Evolutionary conservation across 1,140 invertebrate genomes (phyloP), one percentile per base, ranked within the genome.

Genomic region (Akabosia matsudoensis): DNA sequence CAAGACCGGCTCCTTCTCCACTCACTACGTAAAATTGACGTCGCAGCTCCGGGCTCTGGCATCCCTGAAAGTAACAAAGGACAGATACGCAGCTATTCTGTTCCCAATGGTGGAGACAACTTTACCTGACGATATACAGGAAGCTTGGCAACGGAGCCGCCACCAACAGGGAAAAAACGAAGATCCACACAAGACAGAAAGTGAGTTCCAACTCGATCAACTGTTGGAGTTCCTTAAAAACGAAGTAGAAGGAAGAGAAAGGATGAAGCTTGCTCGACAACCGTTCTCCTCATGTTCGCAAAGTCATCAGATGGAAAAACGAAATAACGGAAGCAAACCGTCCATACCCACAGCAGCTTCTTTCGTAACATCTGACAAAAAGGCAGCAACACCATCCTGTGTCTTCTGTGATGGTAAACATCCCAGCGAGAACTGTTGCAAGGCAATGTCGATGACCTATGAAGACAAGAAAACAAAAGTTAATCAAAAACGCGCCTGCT

Each of bases 21-120:
- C n/a, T n/a, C n/a, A n/a, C n/a, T n/a, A n/a, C n/a, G 83, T 84
- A 67, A 80, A 80, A 33, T 70, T 84, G n/a, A 78, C 82, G 56
- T 24, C 79, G 13, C 82, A 84, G 24, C 73, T 84, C 16, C 64
- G 78, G 30, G 78, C 81, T 0, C 74, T 85, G 7, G 82, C 84
- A 64, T 76, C 80, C 0, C 74, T 84, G 0, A 80, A 82, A 2
- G 81, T 83, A 0, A 82, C 80, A 30, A 82, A 78, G 28, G 79
- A 84, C 33, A 83, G 82, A 54, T 83, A 80, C 76, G 82, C 81
- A 0, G 79, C 83, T 13, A 80, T 84, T 73, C 52, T 84, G 1
- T 82, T 79, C 37, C 82, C 83, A 0, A 54, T 84, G 24, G 82
- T 84, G 16, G 64, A 84, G 76, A 83, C 82, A 3, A 79, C 80